Evolutionary conservation across 1,140 invertebrate genomes (phyloP), one percentile per base, ranked within the genome.

Genomic region (Patella vulgata): DNA sequence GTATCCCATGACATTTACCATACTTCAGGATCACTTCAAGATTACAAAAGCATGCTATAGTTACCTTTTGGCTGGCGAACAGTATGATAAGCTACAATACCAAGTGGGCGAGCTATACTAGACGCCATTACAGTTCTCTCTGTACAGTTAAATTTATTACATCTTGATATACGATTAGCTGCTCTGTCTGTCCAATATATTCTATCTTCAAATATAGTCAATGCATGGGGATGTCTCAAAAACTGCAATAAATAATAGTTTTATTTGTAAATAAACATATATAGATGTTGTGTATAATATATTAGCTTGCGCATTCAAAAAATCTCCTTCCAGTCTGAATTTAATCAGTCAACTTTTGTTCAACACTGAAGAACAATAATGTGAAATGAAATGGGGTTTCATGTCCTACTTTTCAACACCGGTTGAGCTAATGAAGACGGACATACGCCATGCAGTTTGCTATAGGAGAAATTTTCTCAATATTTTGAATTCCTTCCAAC

Each of bases 161-260:
- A 81, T 25, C 76, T 59, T 33, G 71, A 89, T 28, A 95, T 91
- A 9, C 94, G 85, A 72, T 96, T 97, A 2, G 97, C 84, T 70
- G 96, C 94, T 5, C 95, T 87, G 82, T 99, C 97, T 0, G 95
- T 98, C 96, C 97, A 99, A 79, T 96, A 99, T 54, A 99, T 86
- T 0, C 91, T 92, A 71, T 99, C 96, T 82, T 96, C 94, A 80
- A 96, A 97, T 0, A 98, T 85, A 0, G 96, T 94, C 8, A 99
- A 83, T 0, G 95, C 97, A 85, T 98, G 96, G 0, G 97, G 96
- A 86, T 99, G 97, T 0, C 97, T 83, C 0, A 98, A 84, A 75
- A 98, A 98, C 80, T 97, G 92, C 27, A 96, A 80, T 44, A 55
- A 17, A 44, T 21, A 59, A 75, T 74, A 12, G 89, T 88, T n/a